Base-by-base conservation (phyloP, 2,113 vertebrate species). In the Xiphorhynchus elegans region DNA sequence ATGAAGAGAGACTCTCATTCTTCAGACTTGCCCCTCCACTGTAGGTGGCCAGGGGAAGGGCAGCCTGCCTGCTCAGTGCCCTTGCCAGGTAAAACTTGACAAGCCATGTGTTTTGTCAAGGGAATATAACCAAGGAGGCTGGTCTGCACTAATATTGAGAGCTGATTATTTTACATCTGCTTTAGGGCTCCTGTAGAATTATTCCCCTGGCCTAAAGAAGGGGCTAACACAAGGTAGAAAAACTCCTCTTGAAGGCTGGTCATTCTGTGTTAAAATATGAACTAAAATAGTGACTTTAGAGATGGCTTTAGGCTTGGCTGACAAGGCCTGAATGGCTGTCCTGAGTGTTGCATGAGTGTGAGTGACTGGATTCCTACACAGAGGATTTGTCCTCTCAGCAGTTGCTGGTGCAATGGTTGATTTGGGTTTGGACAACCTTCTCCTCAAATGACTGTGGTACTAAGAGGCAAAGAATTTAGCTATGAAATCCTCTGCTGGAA, bases 321-420 rank as follows among this genome's bases (percentile, higher is more conserved):
- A 25, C 12, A 18, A 60, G 24, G 14, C 47, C 49, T 73, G n/a
- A 68, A 44, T 17, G 40, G 24, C 5, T 40, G 11, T 20, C 44
- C 44, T 0, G 1, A 29, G 29, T 40, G 35, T 35, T 59, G 35
- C 33, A 16, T 3, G 13, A 62, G 40, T 3, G 5, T 53, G 64
- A 28, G 50, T 9, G 59, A n/a, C 31, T 7, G 46, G 40, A 52
- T 6, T 73, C 42, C 68, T 1, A 0, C 9, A 28, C 20, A 47
- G n/a, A 49, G 39, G 28, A 35, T 47, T 49, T 67, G 17, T 17
- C 42, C 14, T 35, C 59, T 76, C 62, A 89, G 44, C 79, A 86
- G 47, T 9, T 1, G 0, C 23, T 52, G 37, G 35, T 0, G 1
- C 72, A n/a, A 33, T 17, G 33, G 12, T 7, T 75, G 33, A 10